phyloP scores from a whole-genome alignment of 2,888 invertebrate genomes.

The Agrochola circellaris region DNA sequence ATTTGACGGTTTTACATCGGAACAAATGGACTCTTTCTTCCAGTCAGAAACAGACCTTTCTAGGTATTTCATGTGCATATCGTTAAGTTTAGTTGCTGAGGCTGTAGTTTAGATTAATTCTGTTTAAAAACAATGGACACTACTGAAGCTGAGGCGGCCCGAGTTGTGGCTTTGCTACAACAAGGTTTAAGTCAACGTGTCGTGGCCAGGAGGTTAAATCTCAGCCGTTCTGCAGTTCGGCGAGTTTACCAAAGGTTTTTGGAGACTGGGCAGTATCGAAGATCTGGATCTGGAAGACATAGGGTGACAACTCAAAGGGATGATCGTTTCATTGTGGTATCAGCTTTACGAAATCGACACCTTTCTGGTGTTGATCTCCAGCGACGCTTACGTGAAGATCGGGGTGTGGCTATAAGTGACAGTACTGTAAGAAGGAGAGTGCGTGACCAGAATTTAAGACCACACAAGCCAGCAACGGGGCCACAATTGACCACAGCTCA shows the following conservation, averaged over 20 bases:
- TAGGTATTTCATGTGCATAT: too few relatives aligned
- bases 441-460: not conserved
- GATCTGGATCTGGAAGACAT: too few relatives aligned
- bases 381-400: not conserved
- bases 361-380: not conserved
- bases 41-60: too few relatives aligned
- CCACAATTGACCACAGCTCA: too few relatives aligned
- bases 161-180: not conserved
- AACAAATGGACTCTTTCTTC: too few relatives aligned
- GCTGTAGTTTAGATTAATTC: too few relatives aligned
- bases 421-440: not conserved
- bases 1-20: too few relatives aligned
- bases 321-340: not conserved
- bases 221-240: too few relatives aligned
- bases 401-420: conserved; percentile 2
- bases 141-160: not conserved
- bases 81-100: too few relatives aligned
- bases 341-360: not conserved
- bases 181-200: not conserved
- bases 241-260: too few relatives aligned
- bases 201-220: too few relatives aligned
- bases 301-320: not conserved
- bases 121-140: not conserved
- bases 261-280: too few relatives aligned
- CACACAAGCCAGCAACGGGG: conserved; percentile 1